A percentile compares a stretch with the other conserved stretches of the same genome.
These are phyloP conservation scores for Glareola pratincola DNA, from an alignment of 2,113 vertebrate genomes.

Conservation along the genomic window DNA sequence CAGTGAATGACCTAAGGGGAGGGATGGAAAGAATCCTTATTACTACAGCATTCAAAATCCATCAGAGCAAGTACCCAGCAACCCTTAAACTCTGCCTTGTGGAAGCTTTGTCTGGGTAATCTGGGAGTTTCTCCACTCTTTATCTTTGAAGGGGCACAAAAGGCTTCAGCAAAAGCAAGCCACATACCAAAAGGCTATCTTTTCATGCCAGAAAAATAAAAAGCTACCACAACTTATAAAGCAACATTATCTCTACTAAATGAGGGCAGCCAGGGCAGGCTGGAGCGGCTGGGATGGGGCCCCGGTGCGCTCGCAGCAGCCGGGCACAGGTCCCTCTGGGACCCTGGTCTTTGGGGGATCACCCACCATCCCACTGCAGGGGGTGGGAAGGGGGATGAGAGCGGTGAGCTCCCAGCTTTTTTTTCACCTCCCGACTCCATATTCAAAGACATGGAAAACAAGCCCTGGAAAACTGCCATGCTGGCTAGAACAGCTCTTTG, in stretches of 20 bases:
- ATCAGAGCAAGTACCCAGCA: background rate
- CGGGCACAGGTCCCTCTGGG: rapidly evolving
- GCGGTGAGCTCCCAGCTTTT: background rate
- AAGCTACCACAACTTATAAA: background rate
- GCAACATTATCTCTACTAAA: background rate
- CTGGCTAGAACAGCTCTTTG: background rate
- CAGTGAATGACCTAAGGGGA: background rate
- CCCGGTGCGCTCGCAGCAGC: rapidly evolving
- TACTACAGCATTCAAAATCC: background rate
- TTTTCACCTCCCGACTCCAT: background rate
- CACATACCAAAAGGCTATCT: rapidly evolving
- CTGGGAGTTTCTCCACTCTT: background rate
- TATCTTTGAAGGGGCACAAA: background rate
- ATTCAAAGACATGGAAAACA: background rate
- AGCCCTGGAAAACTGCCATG: background rate
- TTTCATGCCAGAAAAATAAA: background rate
- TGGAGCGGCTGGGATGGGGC: rapidly evolving
- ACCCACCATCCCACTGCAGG: too few relatives aligned
- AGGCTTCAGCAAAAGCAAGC: background rate
- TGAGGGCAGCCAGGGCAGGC: background rate
- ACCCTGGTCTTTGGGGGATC: background rate
- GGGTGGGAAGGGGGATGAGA: background rate
- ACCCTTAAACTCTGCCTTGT: background rate
- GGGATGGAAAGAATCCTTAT: background rate
- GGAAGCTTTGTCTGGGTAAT: background rate